Evolutionary conservation across 53 echinoderm and acorn worm species (phyloP).

Genomic region (Temnopleurus reevesii): DNA sequence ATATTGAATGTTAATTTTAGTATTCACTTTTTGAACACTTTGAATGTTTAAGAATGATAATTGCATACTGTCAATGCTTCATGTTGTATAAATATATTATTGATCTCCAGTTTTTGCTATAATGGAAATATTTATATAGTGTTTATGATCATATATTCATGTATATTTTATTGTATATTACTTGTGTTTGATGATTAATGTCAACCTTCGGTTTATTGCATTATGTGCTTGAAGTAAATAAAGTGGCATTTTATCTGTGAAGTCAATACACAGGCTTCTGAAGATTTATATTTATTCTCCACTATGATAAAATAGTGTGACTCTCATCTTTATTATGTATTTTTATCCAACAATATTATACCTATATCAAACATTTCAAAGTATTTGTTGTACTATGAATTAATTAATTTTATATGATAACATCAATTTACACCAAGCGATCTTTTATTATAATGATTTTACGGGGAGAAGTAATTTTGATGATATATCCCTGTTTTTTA

Average conservation of each 20-base stretch:
- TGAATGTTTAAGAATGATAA: background rate
- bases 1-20: no score
- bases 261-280: background rate
- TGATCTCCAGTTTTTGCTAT: background rate
- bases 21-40: background rate
- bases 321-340: no score
- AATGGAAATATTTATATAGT: background rate
- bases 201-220: background rate
- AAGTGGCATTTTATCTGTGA: background rate
- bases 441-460: no score
- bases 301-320: background rate
- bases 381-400: no score
- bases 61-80: background rate
- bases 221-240: background rate
- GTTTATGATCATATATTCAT: background rate
- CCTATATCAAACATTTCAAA: background rate
- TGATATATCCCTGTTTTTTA: no score
- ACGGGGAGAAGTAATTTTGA: no score
- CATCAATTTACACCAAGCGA: no score
- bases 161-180: background rate
- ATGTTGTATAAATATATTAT: background rate
- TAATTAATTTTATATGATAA: no score
- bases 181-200: background rate
- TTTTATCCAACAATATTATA: background rate
- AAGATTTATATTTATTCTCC: background rate